Conservation (phyloP, 2,797 vertebrate genomes). For the Oryzias dopingdopingensis region DNA sequence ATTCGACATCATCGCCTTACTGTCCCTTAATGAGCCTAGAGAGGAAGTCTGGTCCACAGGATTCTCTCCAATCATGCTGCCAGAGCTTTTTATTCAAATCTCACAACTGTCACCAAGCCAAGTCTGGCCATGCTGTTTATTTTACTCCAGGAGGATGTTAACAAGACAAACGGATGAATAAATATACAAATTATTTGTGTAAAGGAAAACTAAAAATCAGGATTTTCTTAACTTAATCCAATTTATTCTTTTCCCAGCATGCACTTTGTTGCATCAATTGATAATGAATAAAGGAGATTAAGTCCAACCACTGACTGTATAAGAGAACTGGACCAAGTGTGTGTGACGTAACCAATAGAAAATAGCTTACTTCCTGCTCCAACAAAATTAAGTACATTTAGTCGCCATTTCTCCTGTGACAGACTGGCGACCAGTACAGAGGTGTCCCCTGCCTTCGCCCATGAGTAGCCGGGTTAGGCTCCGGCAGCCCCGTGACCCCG, state of each 20-base stretch:
- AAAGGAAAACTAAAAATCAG: slow-evolving; percentile 77
- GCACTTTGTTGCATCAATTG: slow-evolving; percentile 54
- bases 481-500: no score
- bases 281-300: not conserved
- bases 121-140: slow-evolving; percentile 70
- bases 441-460: no score
- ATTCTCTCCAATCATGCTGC: slow-evolving; percentile 70
- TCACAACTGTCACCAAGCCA: slow-evolving; percentile 69
- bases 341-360: no score
- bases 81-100: slow-evolving; percentile 75
- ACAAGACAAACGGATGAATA: slow-evolving; percentile 81
- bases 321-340: no score
- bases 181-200: slow-evolving; percentile 78
- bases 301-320: no score
- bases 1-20: slow-evolving; percentile 74
- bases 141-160: slow-evolving; percentile 75
- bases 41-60: slow-evolving; percentile 65
- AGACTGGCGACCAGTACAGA: no score
- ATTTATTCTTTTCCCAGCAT: slow-evolving; percentile 69
- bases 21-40: slow-evolving; percentile 81
- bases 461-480: no score
- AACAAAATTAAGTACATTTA: no score
- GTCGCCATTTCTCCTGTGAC: no score
- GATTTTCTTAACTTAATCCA: slow-evolving; percentile 66
- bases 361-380: no score